Evolutionary conservation across 1,140 invertebrate genomes (phyloP).

Genomic region (Colletes gigas): DNA sequence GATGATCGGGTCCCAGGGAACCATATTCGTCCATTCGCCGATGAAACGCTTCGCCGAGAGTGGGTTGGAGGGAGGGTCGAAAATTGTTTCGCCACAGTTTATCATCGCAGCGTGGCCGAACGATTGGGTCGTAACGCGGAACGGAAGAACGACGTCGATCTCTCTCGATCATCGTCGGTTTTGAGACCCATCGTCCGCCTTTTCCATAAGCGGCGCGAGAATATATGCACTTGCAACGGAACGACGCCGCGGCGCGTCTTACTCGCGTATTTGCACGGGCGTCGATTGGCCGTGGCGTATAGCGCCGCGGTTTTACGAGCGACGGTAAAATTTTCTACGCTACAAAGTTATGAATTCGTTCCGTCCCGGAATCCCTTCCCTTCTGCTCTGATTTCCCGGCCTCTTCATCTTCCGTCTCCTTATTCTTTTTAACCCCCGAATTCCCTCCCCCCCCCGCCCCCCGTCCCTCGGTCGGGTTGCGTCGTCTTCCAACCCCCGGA

Average conservation of each 20-base stretch:
- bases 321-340: constrained; percentile 67
- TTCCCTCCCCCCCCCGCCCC: neutral
- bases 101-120: constrained; percentile 13
- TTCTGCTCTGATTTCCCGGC: neutral
- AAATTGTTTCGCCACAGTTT: constrained; percentile 53
- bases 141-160: neutral
- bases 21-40: too few relatives aligned
- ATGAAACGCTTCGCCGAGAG: too few relatives aligned
- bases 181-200: constrained; percentile 30
- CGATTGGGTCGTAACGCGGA: constrained; percentile 34
- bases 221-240: constrained; percentile 44
- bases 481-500: neutral
- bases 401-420: constrained; percentile 15
- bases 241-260: constrained; percentile 30
- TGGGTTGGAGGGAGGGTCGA: neutral
- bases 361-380: constrained; percentile 11
- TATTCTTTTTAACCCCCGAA: neutral
- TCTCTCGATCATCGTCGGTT: constrained; percentile 45
- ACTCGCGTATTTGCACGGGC: too few relatives aligned
- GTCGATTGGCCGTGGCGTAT: constrained; percentile 18
- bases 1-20: neutral
- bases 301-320: constrained; percentile 61
- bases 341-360: constrained; percentile 70
- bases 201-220: constrained; percentile 34
- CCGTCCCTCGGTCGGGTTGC: too few relatives aligned